Evolutionary conservation across 2,888 invertebrate species (phyloP).

Genomic region (Aspidapion aeneum): DNA sequence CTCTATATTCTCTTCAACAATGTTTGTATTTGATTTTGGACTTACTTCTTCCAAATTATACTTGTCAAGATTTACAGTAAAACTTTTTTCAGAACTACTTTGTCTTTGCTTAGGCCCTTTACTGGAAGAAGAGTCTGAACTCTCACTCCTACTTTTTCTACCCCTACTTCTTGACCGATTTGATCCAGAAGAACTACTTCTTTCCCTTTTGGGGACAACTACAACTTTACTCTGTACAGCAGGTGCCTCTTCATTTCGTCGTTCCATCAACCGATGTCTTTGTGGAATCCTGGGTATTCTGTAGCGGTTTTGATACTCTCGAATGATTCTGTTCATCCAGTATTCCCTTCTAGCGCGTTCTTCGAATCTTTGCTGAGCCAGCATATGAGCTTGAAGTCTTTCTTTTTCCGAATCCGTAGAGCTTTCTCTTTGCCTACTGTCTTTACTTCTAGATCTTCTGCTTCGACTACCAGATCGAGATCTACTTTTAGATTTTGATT

Average conservation of each 20-base stretch:
- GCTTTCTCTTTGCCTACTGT: not conserved
- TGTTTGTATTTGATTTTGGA: no score
- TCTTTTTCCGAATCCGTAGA: not conserved
- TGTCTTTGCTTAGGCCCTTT: not conserved
- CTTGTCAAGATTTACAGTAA: not conserved
- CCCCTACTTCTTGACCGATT: not conserved
- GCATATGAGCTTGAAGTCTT: not conserved
- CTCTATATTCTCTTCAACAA: not conserved
- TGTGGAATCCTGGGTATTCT: not conserved
- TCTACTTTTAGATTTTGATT: not conserved
- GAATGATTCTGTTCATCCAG: not conserved
- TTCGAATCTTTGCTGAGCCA: not conserved
- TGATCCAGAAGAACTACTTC: not conserved
- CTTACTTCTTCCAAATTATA: no score
- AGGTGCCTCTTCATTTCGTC: not conserved
- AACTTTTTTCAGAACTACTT: not conserved
- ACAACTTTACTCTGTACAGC: not conserved
- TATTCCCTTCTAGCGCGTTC: not conserved
- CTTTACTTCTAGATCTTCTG: not conserved
- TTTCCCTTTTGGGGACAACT: not conserved
- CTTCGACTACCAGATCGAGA: not conserved
- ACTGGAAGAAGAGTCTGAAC: not conserved
- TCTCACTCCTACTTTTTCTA: not conserved
- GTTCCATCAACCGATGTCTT: not conserved
- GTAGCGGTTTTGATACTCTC: not conserved